Evolutionary conservation across 2,888 invertebrate genomes (phyloP).

Genomic region (Leucoma salicis): DNA sequence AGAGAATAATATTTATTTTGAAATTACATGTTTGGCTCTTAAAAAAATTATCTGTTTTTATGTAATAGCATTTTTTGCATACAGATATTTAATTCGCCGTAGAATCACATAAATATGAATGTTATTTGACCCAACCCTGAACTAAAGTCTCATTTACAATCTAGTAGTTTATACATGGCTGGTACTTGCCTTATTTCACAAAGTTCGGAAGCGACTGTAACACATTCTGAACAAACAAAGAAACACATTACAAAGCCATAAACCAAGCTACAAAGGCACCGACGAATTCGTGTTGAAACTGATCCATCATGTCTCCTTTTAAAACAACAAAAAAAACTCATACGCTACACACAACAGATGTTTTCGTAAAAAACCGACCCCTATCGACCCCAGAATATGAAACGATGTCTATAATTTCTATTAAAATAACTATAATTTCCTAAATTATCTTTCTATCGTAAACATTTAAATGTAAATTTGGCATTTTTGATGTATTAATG

Average conservation of each 20-base stretch:
- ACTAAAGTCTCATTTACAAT: too few species aligned
- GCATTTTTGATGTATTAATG: constrained; percentile 67
- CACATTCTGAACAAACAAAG: constrained; percentile 78
- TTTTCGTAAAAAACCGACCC: constrained; percentile 75
- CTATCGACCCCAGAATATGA: constrained; percentile 57
- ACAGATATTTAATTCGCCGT: too few species aligned
- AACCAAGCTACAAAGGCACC: constrained; percentile 77
- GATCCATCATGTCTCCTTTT: constrained; percentile 82
- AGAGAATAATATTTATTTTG: too few species aligned
- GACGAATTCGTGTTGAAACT: constrained; percentile 80
- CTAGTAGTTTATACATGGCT: constrained; percentile 15
- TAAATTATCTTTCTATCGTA: constrained; percentile 65
- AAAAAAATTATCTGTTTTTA: too few species aligned
- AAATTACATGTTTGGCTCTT: too few species aligned
- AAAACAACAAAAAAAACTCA: constrained; percentile 78
- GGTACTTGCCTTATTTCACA: constrained; percentile 41
- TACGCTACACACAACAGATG: constrained; percentile 78
- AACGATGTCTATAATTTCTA: constrained; percentile 65
- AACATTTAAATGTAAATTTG: constrained; percentile 77
- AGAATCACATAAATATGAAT: too few species aligned
- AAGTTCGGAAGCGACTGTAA: constrained; percentile 65
- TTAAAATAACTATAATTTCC: constrained; percentile 73
- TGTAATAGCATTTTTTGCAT: too few species aligned
- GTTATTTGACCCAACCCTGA: too few species aligned
- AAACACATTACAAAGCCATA: constrained; percentile 80